These are phyloP conservation scores for Rutilus rutilus DNA, from an alignment of 2,113 vertebrate species.

Conservation along the genomic window DNA sequence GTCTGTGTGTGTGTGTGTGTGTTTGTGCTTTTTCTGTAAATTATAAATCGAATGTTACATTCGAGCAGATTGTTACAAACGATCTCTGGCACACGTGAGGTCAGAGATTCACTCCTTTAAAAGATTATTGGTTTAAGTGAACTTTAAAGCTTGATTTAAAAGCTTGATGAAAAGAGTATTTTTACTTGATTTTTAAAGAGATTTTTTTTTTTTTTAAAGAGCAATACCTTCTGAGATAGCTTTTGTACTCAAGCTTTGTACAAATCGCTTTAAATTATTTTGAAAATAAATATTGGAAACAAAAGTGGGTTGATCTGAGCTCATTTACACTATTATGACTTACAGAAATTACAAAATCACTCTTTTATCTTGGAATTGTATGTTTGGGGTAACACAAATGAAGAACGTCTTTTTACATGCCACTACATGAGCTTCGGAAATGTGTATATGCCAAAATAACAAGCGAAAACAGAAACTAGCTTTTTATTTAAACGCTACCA, in stretches of 20 bases:
- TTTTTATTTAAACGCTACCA: too few species aligned
- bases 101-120: not conserved
- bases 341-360: not conserved
- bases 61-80: not conserved
- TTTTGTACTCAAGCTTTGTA: constrained; percentile 68
- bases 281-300: constrained; percentile 60
- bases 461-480: too few species aligned
- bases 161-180: not conserved
- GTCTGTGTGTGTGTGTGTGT: constrained; percentile 6
- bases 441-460: too few species aligned
- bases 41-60: not conserved
- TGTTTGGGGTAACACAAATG: not conserved
- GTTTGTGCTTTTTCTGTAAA: constrained; percentile 31
- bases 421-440: too few species aligned
- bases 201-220: constrained; percentile 17
- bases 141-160: not conserved
- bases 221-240: not conserved
- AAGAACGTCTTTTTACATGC: too few species aligned
- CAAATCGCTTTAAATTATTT: constrained; percentile 76
- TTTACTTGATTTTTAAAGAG: constrained; percentile 31
- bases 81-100: too few species aligned
- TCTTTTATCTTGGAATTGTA: not conserved
- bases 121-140: not conserved
- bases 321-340: not conserved
- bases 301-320: not conserved